Percentiles rank a stretch among this genome's conserved stretches.
These are phyloP conservation scores for Hipposideros armiger DNA, from an alignment of 2,113 vertebrate species.

Conservation along the genomic window DNA sequence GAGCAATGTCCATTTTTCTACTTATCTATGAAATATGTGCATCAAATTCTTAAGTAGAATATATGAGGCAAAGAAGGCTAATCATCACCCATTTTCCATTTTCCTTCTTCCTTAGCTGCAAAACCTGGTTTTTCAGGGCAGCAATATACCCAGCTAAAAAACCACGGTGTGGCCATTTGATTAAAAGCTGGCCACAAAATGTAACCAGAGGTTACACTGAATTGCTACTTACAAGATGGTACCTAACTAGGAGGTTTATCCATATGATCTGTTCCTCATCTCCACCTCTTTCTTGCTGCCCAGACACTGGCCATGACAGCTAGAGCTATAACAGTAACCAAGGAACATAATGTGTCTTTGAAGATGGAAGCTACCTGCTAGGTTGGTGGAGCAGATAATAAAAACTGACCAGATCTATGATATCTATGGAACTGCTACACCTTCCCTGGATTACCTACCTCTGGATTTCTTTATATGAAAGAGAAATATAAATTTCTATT, in stretches of 20 bases:
- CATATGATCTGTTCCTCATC: background rate
- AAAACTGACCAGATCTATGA: background rate
- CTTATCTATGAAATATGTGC: background rate
- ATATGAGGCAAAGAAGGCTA: background rate
- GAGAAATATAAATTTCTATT: background rate
- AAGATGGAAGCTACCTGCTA: background rate
- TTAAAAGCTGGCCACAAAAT: conserved; percentile 22
- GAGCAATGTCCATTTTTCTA: background rate
- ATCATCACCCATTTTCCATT: background rate
- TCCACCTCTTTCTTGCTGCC: background rate
- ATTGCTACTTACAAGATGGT: background rate
- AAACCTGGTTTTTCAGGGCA: background rate
- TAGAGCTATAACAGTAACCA: background rate
- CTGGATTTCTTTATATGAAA: background rate
- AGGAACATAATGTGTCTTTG: background rate
- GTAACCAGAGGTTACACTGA: background rate
- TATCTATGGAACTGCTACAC: background rate
- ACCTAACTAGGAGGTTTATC: background rate
- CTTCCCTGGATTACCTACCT: background rate
- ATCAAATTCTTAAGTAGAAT: background rate
- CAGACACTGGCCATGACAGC: background rate
- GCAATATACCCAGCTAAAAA: background rate
- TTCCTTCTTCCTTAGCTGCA: background rate
- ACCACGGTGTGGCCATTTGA: background rate
- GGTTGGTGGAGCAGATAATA: background rate